phyloP scores from a whole-genome alignment of 2,797 vertebrate genomes.

The Pteropus rufus region DNA sequence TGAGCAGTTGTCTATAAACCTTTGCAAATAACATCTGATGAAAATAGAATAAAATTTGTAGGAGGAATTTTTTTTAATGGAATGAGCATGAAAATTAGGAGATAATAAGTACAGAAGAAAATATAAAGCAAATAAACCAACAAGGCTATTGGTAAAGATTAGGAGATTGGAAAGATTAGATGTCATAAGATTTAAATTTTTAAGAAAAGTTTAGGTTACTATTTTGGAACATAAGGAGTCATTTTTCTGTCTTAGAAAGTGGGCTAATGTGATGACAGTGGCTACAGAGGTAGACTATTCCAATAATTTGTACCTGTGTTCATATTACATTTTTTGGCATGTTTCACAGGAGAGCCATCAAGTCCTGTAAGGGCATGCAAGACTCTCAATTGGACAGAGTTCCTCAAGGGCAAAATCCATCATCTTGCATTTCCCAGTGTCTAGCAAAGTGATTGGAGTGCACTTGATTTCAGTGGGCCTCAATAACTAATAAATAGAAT shows the following conservation, averaged over 20 bases:
- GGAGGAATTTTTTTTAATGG: neutral
- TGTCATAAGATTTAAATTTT: neutral
- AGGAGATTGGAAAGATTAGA: neutral
- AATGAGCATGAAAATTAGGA: neutral
- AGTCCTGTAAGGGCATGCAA: neutral
- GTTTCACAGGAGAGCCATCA: neutral
- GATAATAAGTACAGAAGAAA: neutral
- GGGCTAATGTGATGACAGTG: neutral
- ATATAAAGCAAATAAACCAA: neutral
- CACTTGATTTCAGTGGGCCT: neutral
- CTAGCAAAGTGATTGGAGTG: neutral
- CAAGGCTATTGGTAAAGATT: neutral
- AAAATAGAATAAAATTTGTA: neutral
- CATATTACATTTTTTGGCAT: neutral
- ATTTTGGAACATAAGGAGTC: constrained; percentile 29
- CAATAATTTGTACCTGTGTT: neutral
- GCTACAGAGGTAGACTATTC: neutral
- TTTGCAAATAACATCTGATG: neutral
- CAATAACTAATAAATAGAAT: neutral
- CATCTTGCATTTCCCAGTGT: neutral
- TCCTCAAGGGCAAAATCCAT: neutral
- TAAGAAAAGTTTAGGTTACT: neutral
- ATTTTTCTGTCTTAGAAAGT: neutral
- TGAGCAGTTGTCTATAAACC: neutral
- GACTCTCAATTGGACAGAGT: neutral